A percentile compares a stretch with the other conserved stretches of the same genome.
Evolutionary conservation across 2,888 invertebrate genomes (phyloP).

Genomic region (Gryllus longicercus): DNA sequence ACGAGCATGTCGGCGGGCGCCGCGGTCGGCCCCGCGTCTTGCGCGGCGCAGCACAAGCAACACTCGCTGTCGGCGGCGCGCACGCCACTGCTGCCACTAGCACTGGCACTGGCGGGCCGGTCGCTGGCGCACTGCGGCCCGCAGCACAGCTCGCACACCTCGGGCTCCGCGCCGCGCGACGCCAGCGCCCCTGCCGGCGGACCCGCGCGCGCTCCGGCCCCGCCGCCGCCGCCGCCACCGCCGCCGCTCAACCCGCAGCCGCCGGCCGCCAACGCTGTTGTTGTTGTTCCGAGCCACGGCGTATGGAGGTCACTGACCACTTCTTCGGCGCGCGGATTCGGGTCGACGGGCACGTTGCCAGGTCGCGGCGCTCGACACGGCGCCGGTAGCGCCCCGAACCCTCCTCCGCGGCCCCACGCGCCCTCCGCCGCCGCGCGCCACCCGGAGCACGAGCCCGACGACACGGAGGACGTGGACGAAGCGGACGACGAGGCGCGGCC

Average conservation of each 20-base stretch:
- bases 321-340: conserved; percentile 19
- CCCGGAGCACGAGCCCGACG: conserved; percentile 18
- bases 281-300: conserved; percentile 32
- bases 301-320: conserved; percentile 31
- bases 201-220: background rate
- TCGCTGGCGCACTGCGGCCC: conserved; percentile 8
- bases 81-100: background rate
- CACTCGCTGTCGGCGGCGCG: conserved; percentile 36
- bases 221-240: conserved; percentile 28
- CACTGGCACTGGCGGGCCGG: conserved; percentile 3
- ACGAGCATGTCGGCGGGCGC: conserved; percentile 31
- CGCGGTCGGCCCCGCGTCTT: background rate
- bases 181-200: background rate
- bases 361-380: conserved; percentile 46
- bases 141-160: background rate
- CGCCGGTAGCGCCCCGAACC: conserved; percentile 44
- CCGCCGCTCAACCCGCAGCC: conserved; percentile 35
- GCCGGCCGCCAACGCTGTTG: conserved; percentile 42
- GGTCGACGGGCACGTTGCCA: background rate
- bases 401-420: conserved; percentile 34
- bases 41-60: conserved; percentile 39
- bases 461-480: conserved; percentile 31
- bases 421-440: conserved; percentile 25
- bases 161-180: background rate
- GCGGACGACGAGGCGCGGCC: conserved; percentile 35